Evolutionary conservation across 2,888 invertebrate genomes (phyloP).

Genomic region (Rugalucina vietnamica): DNA sequence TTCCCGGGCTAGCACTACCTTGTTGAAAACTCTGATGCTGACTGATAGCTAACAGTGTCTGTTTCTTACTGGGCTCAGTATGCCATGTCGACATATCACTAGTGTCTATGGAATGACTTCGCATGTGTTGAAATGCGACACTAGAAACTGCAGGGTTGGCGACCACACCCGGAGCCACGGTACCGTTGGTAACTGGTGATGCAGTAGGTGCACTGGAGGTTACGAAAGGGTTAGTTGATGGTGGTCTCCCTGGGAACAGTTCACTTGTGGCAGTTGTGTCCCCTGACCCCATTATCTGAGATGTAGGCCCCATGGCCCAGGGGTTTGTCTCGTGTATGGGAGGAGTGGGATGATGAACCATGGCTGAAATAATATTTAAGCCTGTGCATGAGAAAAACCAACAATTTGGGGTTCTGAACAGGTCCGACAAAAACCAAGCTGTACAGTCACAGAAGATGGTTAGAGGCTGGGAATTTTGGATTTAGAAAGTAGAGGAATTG

Average conservation of each 20-base stretch:
- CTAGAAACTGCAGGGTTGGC: constrained; percentile 12
- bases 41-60: constrained; percentile 77
- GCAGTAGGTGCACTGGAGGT: constrained; percentile 42
- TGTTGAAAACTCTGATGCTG: constrained; percentile 82
- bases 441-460: no score
- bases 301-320: constrained; percentile 64
- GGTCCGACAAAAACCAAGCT: no score
- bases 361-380: constrained; percentile 8
- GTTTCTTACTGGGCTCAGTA: constrained; percentile 65
- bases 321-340: constrained; percentile 76
- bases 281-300: constrained; percentile 26
- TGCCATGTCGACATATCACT: constrained; percentile 70
- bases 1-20: constrained; percentile 66
- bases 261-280: constrained; percentile 26
- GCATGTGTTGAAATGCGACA: constrained; percentile 62
- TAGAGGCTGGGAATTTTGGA: no score
- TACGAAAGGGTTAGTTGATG: constrained; percentile 71
- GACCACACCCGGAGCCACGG: background rate
- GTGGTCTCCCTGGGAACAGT: constrained; percentile 36
- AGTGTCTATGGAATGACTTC: constrained; percentile 82
- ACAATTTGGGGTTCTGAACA: no score
- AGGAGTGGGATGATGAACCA: constrained; percentile 54
- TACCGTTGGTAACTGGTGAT: constrained; percentile 50
- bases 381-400: no score
- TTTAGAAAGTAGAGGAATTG: no score